phyloP scores from a whole-genome alignment of 2,113 vertebrate species.

The Menidia beryllina region DNA sequence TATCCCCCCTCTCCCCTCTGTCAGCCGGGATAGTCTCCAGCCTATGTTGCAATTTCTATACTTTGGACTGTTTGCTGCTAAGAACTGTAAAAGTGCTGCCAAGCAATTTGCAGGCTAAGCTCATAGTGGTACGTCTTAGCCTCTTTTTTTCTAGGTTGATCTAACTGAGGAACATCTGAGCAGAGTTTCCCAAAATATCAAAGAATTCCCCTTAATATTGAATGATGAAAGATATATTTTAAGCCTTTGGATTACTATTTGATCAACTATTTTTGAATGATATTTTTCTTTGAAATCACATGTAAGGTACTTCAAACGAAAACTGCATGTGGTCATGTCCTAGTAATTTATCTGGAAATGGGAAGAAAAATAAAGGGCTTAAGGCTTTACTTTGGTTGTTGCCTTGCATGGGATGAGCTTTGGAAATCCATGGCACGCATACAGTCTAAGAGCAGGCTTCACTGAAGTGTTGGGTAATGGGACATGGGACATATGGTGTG shows the following conservation, averaged over 20 bases:
- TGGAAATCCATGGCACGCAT: constrained; percentile 38
- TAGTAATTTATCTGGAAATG: constrained; percentile 19
- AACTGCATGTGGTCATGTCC: neutral
- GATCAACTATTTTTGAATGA: neutral
- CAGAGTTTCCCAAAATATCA: neutral
- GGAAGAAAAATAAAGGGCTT: constrained; percentile 37
- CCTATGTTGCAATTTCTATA: too few species aligned
- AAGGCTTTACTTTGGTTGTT: constrained; percentile 24
- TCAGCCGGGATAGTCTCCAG: too few species aligned
- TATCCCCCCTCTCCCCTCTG: too few species aligned
- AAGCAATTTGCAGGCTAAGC: neutral
- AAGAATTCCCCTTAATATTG: neutral
- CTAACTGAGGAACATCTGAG: neutral
- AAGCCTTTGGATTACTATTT: constrained; percentile 15
- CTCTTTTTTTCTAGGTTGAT: neutral
- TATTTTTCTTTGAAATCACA: neutral
- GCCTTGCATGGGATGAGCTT: constrained; percentile 20
- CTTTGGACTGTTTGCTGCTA: neutral
- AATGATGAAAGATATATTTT: neutral
- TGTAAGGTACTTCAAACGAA: neutral
- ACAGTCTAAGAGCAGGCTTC: constrained; percentile 9
- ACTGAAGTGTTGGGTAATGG: constrained; percentile 52
- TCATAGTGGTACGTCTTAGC: neutral
- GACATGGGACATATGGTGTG: constrained; percentile 60
- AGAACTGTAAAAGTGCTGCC: neutral